These are phyloP conservation scores for Napeogenes sylphis DNA, from an alignment of 2,888 invertebrate species.

Conservation along the genomic window DNA sequence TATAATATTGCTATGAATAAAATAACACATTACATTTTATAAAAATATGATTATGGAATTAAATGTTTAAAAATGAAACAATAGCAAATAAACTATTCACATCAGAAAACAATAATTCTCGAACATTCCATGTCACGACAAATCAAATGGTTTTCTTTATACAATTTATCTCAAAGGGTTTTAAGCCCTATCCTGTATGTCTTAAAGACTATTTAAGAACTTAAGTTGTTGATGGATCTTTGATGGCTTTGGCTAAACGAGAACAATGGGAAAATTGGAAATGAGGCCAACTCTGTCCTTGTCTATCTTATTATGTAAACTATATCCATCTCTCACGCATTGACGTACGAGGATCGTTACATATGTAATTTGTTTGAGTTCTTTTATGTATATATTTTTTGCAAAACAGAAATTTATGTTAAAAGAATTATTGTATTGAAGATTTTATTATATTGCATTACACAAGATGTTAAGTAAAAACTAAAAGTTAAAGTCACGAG, in stretches of 20 bases:
- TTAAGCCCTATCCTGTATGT: not conserved
- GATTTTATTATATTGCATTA: no score
- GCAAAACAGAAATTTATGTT: no score
- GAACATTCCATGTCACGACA: not conserved
- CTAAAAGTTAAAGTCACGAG: no score
- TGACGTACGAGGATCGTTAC: constrained; percentile 9
- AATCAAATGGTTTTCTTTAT: constrained; percentile 9
- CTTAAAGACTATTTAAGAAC: constrained; percentile 5
- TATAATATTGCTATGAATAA: no score
- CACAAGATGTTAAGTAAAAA: no score
- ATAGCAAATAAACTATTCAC: no score
- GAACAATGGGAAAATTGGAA: constrained; percentile 34
- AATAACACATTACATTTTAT: no score
- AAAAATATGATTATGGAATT: no score
- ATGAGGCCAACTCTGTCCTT: constrained; percentile 22
- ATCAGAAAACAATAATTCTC: not conserved
- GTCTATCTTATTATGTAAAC: constrained; percentile 11
- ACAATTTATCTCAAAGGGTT: not conserved
- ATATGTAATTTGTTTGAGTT: no score
- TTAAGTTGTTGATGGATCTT: not conserved
- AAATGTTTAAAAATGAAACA: no score
- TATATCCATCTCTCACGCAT: constrained; percentile 7
- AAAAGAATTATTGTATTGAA: not conserved
- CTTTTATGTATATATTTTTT: no score
- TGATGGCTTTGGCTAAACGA: constrained; percentile 5